Conservation (phyloP, 2,113 vertebrate species). For the Onychostruthus taczanowskii region DNA sequence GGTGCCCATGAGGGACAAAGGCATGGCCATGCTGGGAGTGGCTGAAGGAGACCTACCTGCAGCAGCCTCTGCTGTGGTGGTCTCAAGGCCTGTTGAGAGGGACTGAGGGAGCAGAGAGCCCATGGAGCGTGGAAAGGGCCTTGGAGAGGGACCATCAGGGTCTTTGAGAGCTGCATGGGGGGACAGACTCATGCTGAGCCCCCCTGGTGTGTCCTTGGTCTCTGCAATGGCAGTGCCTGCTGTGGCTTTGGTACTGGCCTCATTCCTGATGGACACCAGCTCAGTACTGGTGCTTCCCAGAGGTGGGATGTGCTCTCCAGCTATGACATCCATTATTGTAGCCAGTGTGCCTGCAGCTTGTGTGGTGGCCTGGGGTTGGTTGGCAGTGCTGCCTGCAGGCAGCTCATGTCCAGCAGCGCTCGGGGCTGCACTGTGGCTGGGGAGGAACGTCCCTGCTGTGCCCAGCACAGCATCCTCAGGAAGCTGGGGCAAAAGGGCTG, state of each 20-base stretch:
- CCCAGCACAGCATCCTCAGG: neutral
- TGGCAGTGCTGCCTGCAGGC: rapidly evolving
- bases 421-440: rapidly evolving
- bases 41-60: neutral
- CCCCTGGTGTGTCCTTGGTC: neutral
- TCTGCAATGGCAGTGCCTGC: rapidly evolving
- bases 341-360: rapidly evolving
- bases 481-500: rapidly evolving
- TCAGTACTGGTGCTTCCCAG: neutral
- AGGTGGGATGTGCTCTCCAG: neutral
- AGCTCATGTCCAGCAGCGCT: neutral
- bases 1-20: rapidly evolving
- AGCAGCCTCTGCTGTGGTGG: neutral
- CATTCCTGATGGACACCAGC: neutral
- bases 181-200: neutral
- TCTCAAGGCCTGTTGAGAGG: neutral
- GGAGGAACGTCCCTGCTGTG: rapidly evolving
- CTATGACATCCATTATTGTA: rapidly evolving
- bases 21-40: neutral
- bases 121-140: rapidly evolving
- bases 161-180: rapidly evolving
- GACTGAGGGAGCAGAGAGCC: neutral
- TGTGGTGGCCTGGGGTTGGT: neutral
- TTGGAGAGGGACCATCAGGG: neutral
- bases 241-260: neutral